phyloP scores from a whole-genome alignment of 2,888 invertebrate genomes.

The Orthonevra nobilis region DNA sequence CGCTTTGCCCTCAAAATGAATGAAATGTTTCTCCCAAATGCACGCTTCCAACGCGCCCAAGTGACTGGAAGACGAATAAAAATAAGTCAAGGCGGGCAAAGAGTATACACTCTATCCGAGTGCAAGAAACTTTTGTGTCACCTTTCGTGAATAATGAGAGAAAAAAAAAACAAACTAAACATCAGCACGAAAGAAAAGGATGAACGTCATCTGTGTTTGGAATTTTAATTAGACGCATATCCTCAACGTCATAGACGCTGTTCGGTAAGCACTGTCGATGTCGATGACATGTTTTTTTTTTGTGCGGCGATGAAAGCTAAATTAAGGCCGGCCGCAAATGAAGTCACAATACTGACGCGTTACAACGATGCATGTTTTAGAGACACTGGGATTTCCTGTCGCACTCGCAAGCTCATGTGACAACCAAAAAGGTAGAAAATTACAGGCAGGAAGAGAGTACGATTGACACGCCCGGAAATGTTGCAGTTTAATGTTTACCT shows the following conservation, averaged over 20 bases:
- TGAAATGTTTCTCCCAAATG: conserved; percentile 24
- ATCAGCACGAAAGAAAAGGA: conserved; percentile 16
- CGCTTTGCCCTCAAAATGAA: conserved; percentile 1
- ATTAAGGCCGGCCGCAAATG: not conserved
- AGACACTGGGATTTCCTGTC: conserved; percentile 20
- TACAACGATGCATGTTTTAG: not conserved
- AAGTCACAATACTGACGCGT: not conserved
- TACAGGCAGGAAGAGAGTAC: too few relatives aligned
- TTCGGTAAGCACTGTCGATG: conserved; percentile 11
- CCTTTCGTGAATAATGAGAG: conserved; percentile 3
- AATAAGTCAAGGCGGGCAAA: not conserved
- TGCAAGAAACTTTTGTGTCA: conserved; percentile 34
- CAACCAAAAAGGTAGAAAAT: not conserved
- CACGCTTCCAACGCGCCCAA: conserved; percentile 19
- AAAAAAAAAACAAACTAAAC: not conserved
- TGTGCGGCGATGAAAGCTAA: conserved; percentile 3
- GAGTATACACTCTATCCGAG: not conserved
- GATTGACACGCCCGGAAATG: not conserved
- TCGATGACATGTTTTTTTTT: conserved; percentile 3
- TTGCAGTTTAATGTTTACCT: not conserved
- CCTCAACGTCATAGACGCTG: not conserved
- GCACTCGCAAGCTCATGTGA: not conserved
- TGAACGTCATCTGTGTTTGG: conserved; percentile 40
- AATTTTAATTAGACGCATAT: conserved; percentile 39
- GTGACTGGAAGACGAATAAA: conserved; percentile 7